phyloP scores from a whole-genome alignment of 2,113 vertebrate genomes.

The Dendrocopos noguchii region DNA sequence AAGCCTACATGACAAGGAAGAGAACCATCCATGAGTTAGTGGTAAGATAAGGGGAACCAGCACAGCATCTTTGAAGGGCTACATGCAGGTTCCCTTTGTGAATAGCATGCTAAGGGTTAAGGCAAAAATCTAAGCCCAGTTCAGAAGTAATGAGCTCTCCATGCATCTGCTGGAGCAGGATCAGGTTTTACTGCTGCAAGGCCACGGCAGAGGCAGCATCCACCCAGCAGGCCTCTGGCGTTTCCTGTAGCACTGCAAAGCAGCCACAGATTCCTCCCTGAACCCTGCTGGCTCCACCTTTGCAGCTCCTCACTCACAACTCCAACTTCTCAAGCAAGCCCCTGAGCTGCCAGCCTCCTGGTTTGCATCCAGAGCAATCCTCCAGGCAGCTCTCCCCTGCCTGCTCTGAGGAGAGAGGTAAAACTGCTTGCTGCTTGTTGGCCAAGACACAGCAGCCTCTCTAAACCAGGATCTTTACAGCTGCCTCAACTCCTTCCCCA shows the following conservation, averaged over 20 bases:
- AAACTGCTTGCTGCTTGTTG: not conserved
- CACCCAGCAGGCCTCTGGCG: slow-evolving; percentile 3
- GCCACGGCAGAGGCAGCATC: slow-evolving; percentile 20
- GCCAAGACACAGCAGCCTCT: not conserved
- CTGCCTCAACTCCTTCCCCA: not conserved
- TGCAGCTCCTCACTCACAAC: not conserved
- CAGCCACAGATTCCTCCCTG: not conserved
- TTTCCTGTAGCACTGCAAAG: not conserved
- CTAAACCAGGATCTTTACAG: not conserved
- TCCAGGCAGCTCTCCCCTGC: not conserved
- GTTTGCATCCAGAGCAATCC: not conserved
- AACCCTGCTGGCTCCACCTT: not conserved
- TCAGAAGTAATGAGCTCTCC: slow-evolving; percentile 44
- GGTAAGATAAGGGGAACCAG: not conserved
- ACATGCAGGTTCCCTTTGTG: not conserved
- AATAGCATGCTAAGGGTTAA: not conserved
- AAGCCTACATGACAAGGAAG: not conserved
- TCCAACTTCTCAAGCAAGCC: not conserved
- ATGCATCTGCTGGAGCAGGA: slow-evolving; percentile 10
- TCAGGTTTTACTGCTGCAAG: not conserved
- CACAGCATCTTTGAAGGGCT: not conserved
- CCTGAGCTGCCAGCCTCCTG: not conserved
- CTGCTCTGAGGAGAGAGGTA: not conserved
- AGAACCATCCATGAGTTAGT: not conserved
- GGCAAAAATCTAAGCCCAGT: not conserved